Percentiles rank a stretch among this genome's conserved stretches.
phyloP scores from a whole-genome alignment of 2,888 invertebrate genomes.

The Agrotis exclamationis region DNA sequence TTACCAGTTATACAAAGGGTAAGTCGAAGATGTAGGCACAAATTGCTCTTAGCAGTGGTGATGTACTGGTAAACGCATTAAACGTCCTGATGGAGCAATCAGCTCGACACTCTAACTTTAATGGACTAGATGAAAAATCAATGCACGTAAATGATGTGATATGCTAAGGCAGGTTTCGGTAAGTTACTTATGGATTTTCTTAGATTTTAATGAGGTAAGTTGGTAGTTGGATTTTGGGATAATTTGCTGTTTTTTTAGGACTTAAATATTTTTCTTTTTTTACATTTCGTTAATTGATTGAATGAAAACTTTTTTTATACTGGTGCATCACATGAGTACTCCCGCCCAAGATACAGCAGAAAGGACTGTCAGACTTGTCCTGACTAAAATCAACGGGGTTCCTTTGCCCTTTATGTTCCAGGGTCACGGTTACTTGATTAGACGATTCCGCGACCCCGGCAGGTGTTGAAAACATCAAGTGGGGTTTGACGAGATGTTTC shows the following conservation, averaged over 20 bases:
- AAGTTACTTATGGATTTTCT: conserved; percentile 30
- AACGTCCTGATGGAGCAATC: conserved; percentile 80
- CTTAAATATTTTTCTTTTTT: too few relatives aligned
- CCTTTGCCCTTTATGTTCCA: too few relatives aligned
- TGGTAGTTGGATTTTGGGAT: neutral
- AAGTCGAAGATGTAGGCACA: conserved; percentile 73
- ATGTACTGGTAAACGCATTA: conserved; percentile 81
- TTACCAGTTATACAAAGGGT: conserved; percentile 68
- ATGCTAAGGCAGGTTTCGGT: conserved; percentile 41
- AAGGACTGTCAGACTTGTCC: too few relatives aligned
- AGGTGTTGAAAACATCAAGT: neutral
- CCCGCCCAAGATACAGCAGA: too few relatives aligned
- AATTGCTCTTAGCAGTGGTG: conserved; percentile 82
- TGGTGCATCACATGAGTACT: too few relatives aligned
- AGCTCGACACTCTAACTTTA: conserved; percentile 80
- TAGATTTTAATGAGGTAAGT: neutral
- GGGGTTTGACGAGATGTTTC: neutral
- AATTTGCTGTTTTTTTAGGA: neutral
- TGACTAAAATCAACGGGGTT: too few relatives aligned
- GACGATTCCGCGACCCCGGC: too few relatives aligned
- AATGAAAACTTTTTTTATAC: too few relatives aligned
- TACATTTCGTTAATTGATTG: too few relatives aligned
- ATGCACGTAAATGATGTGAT: conserved; percentile 67
- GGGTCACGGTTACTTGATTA: too few relatives aligned
- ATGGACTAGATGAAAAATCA: conserved; percentile 82